Base-by-base conservation (phyloP, 2,797 vertebrate species). In the Petrocephalus sullivani region DNA sequence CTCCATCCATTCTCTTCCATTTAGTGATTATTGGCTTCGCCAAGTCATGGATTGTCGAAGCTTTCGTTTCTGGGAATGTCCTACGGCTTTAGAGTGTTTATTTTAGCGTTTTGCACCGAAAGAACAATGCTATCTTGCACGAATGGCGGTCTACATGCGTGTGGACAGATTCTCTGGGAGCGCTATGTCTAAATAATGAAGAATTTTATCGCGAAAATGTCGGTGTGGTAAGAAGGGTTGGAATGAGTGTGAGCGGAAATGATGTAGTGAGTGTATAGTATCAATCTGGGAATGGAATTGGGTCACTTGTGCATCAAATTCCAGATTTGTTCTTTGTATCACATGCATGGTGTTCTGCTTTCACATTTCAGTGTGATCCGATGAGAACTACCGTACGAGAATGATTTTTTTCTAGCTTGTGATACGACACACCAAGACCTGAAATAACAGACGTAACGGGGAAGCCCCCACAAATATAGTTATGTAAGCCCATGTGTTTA, bases 81-180 rank as follows among this genome's bases (percentile, higher is more conserved):
- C 51, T 61, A 56, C 49, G 12, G 19, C 61, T 37, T 54, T 49
- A 86, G 6, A 86, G 60, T 71, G 19, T 84, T 88, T 61, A 53
- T n/a, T 49, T 51, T 19, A 21, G 41, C 57, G 21, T 61, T 23
- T 57, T 87, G 41, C 16, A 46, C 60, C 84, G 64, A 88, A 89
- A 78, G 54, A 85, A 46, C 28, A 53, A 33, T 46, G 54, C 87
- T 51, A 85, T 78, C 46, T 86, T 75, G 6, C 8, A 21, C 58
- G 82, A 89, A 88, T 85, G 82, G 51, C 49, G 82, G 61, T 67
- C 82, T 89, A 37, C 33, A 19, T 51, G 41, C n/a, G 10, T 67
- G 46, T 67, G 75, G 86, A 86, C 67, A 89, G 37, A 75, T 56
- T 54, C 51, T 28, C 37, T 9, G 8, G 19, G 64, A 86, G 60